Evolutionary conservation across 92 coral and sea anemone genomes (phyloP).

Genomic region (Zoanthus gigantus): DNA sequence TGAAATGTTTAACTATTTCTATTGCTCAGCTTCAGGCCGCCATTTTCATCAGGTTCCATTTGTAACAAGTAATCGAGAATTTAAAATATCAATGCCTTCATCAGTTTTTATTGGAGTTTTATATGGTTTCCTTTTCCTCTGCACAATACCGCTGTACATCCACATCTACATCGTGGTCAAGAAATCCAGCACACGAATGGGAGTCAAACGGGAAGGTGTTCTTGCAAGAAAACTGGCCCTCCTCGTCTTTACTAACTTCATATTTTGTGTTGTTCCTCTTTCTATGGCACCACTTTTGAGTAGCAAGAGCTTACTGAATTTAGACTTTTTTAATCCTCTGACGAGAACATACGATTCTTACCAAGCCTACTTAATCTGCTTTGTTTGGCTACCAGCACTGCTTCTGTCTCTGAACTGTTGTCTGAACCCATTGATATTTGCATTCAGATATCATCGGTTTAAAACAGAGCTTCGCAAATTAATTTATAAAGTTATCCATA

Average conservation of each 20-base stretch:
- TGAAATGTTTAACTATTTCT: neutral
- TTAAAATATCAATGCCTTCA: neutral
- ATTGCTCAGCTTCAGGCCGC: neutral
- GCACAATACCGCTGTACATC: neutral
- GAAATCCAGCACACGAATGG: too few relatives aligned
- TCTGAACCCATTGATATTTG: neutral
- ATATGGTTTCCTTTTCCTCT: neutral
- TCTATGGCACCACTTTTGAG: neutral
- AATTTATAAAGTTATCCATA: neutral
- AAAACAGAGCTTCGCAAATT: neutral
- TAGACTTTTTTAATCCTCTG: too few relatives aligned
- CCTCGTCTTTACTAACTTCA: neutral
- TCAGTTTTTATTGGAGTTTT: too few relatives aligned
- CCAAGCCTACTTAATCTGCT: neutral
- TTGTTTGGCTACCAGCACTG: neutral
- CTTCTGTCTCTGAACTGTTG: slow-evolving; percentile 14
- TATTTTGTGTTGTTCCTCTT: neutral
- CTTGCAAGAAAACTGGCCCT: neutral
- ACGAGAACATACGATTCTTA: neutral
- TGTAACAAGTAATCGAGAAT: neutral
- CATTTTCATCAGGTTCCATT: neutral
- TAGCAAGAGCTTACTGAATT: neutral
- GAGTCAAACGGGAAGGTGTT: too few relatives aligned
- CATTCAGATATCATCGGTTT: neutral
- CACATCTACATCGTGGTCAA: too few relatives aligned